Evolutionary conservation across 2,113 vertebrate genomes (phyloP).

Genomic region (Anarrhichthys ocellatus): DNA sequence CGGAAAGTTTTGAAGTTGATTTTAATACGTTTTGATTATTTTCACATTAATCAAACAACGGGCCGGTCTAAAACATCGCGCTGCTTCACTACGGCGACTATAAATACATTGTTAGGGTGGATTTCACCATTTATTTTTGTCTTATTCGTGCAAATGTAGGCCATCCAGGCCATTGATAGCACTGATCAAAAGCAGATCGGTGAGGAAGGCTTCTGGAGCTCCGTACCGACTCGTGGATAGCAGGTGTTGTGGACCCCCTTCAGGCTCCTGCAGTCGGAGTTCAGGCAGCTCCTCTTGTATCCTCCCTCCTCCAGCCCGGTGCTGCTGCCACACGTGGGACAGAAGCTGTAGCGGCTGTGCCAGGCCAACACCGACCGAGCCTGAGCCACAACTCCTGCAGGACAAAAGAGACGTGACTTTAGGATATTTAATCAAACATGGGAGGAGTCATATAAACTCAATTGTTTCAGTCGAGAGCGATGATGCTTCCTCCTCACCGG

Average conservation of each 20-base stretch:
- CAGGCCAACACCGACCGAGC: constrained; percentile 92
- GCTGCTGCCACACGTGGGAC: constrained; percentile 89
- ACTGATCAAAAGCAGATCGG: background rate
- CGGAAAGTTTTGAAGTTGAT: too few species aligned
- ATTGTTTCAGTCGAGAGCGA: background rate
- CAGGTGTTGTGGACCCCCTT: constrained; percentile 93
- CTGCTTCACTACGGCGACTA: too few species aligned
- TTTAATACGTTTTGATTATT: too few species aligned
- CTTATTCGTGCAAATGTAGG: too few species aligned
- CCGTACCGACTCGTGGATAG: constrained; percentile 92
- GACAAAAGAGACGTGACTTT: background rate
- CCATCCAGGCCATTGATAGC: too few species aligned
- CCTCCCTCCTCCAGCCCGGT: constrained; percentile 89
- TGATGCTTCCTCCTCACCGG: constrained; percentile 84
- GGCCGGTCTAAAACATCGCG: too few species aligned
- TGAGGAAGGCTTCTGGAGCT: background rate
- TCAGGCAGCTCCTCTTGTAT: constrained; percentile 92
- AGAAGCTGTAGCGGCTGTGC: constrained; percentile 91
- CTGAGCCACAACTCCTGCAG: constrained; percentile 90
- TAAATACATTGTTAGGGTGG: too few species aligned
- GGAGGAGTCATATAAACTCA: background rate
- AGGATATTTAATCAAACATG: background rate
- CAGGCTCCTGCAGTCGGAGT: constrained; percentile 87
- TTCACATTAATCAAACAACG: too few species aligned
- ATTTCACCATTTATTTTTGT: too few species aligned